A percentile compares a stretch with the other conserved stretches of the same genome.
These are phyloP conservation scores for Escarpia spicata DNA, from an alignment of 2,888 invertebrate genomes.

Conservation along the genomic window DNA sequence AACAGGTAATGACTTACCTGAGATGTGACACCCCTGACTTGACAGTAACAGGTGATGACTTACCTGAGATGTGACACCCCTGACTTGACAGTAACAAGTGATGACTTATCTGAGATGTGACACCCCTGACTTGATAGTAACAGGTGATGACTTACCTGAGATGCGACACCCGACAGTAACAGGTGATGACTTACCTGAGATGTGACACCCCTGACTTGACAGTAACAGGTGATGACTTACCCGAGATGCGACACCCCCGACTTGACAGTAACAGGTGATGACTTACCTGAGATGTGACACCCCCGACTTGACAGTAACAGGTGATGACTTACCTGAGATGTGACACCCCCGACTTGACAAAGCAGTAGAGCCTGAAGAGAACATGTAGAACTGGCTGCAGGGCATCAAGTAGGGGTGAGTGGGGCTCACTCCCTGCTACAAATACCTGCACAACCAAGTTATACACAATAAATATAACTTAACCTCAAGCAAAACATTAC, in stretches of 20 bases:
- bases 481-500: background rate
- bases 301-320: background rate
- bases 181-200: background rate
- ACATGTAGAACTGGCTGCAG: conserved; percentile 44
- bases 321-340: conserved; percentile 37
- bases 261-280: background rate
- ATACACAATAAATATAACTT: background rate
- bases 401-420: conserved; percentile 39
- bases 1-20: no score
- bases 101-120: background rate
- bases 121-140: background rate
- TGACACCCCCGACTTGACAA: conserved; percentile 45
- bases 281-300: conserved; percentile 39
- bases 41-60: no score
- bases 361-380: conserved; percentile 48
- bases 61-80: no score
- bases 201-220: background rate
- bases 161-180: background rate
- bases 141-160: background rate
- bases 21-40: no score
- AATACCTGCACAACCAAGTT: background rate
- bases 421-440: conserved; percentile 34
- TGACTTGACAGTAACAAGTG: no score
- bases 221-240: background rate
- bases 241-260: background rate